These are phyloP conservation scores for Pristiophorus japonicus DNA, from an alignment of 2,113 vertebrate genomes.

Conservation along the genomic window DNA sequence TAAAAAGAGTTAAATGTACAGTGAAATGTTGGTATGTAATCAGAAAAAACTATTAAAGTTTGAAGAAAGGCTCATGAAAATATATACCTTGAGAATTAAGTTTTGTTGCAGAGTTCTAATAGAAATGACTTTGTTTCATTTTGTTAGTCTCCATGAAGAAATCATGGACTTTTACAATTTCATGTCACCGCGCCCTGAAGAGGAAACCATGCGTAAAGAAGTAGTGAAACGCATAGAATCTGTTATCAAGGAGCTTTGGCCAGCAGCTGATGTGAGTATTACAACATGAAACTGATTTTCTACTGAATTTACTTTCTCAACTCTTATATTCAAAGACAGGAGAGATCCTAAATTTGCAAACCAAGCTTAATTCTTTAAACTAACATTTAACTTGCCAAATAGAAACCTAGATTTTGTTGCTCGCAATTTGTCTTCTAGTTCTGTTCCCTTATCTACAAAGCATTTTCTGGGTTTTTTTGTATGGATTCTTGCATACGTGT, in stretches of 20 bases:
- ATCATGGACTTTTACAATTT: slow-evolving; percentile 97
- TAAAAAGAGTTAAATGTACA: not conserved
- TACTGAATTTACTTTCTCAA: slow-evolving; percentile 27
- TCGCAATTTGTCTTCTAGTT: not conserved
- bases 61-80: not conserved
- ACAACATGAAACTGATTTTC: not conserved
- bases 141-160: slow-evolving; percentile 84
- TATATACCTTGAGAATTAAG: not conserved
- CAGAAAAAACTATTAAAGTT: not conserved
- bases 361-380: not conserved
- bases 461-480: not conserved
- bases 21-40: not conserved
- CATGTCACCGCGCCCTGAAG: slow-evolving; percentile 91
- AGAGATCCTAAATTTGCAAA: not conserved
- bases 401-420: not conserved
- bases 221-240: slow-evolving; percentile 89
- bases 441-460: not conserved
- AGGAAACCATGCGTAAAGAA: slow-evolving; percentile 92
- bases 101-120: not conserved
- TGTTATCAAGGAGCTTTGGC: slow-evolving; percentile 95
- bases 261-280: slow-evolving; percentile 79
- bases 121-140: not conserved
- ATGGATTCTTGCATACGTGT: not conserved
- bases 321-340: not conserved
- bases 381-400: not conserved